phyloP scores from a whole-genome alignment of 2,113 vertebrate genomes.

The Misgurnus mizolepis region DNA sequence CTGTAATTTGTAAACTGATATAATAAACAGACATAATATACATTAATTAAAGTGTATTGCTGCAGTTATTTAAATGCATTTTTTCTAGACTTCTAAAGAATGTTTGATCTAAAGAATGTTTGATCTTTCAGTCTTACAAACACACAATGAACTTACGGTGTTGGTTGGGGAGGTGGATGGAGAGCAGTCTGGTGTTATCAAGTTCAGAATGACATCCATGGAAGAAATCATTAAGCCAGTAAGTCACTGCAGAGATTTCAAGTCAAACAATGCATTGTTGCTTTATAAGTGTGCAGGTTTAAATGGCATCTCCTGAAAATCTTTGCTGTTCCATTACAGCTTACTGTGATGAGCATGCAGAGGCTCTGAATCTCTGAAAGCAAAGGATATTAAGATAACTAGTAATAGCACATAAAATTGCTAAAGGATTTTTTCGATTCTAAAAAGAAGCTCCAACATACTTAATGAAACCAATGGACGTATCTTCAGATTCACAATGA shows the following conservation, averaged over 20 bases:
- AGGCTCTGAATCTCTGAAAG: background rate
- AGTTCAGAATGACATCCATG: constrained; percentile 75
- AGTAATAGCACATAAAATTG: background rate
- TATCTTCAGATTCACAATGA: background rate
- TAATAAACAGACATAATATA: too few relatives aligned
- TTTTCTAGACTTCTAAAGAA: too few relatives aligned
- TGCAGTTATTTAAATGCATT: too few relatives aligned
- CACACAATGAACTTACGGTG: constrained; percentile 63
- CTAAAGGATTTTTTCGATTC: background rate
- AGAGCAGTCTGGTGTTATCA: constrained; percentile 73
- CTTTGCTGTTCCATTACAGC: too few relatives aligned
- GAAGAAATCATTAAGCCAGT: constrained; percentile 45
- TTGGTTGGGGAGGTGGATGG: constrained; percentile 58
- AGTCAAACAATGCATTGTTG: too few relatives aligned
- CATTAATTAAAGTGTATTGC: too few relatives aligned
- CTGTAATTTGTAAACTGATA: too few relatives aligned
- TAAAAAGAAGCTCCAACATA: too few relatives aligned
- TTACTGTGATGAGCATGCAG: background rate
- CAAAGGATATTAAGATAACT: too few relatives aligned
- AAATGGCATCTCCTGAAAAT: too few relatives aligned
- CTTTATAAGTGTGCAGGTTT: too few relatives aligned
- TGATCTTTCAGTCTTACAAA: background rate
- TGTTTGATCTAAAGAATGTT: background rate
- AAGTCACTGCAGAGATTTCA: background rate
- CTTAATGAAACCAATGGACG: background rate